A percentile compares a stretch with the other conserved stretches of the same genome.
Conservation (phyloP, 2,888 invertebrate genomes). For the Apocheima hispidaria region DNA sequence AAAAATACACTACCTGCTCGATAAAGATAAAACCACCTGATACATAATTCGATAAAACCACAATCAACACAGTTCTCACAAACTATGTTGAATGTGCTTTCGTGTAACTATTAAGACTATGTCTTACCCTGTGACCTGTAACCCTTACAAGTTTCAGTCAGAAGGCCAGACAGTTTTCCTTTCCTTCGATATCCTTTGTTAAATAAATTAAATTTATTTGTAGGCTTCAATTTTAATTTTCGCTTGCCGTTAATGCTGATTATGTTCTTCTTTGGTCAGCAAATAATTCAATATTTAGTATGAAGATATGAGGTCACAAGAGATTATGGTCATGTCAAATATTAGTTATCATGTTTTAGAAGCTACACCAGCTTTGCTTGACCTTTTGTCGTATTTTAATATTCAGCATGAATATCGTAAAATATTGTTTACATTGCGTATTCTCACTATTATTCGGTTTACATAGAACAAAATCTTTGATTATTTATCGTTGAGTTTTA, state of each 20-base stretch:
- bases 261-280: background rate
- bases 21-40: too few relatives aligned
- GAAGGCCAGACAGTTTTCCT: too few relatives aligned
- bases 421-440: background rate
- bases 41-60: too few relatives aligned
- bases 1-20: too few relatives aligned
- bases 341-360: conserved; percentile 8
- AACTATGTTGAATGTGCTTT: too few relatives aligned
- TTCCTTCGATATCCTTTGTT: background rate
- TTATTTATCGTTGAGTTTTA: too few relatives aligned
- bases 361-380: conserved; percentile 1
- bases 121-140: too few relatives aligned
- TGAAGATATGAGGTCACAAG: conserved; percentile 1
- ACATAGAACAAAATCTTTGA: too few relatives aligned
- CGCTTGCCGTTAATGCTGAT: background rate
- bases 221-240: background rate
- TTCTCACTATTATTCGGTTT: background rate
- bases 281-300: conserved; percentile 10
- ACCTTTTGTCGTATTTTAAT: conserved; percentile 1
- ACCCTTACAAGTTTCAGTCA: too few relatives aligned
- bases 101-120: too few relatives aligned
- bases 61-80: too few relatives aligned
- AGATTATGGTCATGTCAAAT: conserved; percentile 12
- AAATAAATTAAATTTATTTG: background rate
- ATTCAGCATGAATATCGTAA: background rate